These are phyloP conservation scores for Bungarus multicinctus DNA, from an alignment of 2,113 vertebrate genomes.

Conservation along the genomic window DNA sequence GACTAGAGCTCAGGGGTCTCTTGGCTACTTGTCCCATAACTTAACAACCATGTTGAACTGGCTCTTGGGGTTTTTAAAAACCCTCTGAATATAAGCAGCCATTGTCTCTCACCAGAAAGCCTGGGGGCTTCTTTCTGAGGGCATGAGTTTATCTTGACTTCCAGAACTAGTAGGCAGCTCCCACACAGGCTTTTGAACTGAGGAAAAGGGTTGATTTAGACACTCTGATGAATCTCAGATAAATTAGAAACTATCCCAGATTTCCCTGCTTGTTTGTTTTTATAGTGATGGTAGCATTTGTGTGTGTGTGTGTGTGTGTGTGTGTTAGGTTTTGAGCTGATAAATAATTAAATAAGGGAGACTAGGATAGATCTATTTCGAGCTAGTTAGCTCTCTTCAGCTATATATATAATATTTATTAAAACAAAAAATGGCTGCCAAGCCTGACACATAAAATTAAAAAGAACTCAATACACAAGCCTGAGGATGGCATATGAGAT, in stretches of 20 bases:
- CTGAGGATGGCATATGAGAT: no score
- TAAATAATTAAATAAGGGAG: no score
- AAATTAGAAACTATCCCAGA: background rate
- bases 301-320: no score
- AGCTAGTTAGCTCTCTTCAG: no score
- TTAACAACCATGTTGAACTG: background rate
- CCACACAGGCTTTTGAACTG: background rate
- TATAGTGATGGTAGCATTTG: background rate
- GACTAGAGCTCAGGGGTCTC: background rate
- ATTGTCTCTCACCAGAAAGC: background rate
- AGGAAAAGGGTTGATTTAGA: background rate
- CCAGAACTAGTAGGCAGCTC: background rate
- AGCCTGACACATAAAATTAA: no score
- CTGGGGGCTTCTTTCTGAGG: background rate
- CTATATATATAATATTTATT: no score
- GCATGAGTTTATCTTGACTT: background rate
- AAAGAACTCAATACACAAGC: no score
- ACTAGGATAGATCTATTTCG: no score
- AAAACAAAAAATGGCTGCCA: no score
- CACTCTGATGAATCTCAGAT: background rate
- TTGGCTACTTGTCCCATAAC: background rate
- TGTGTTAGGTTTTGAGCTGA: no score
- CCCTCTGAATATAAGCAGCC: background rate
- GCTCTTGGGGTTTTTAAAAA: background rate
- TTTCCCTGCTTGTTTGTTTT: background rate